Evolutionary conservation across 2,888 invertebrate species (phyloP), one percentile per base, ranked within the genome.

Genomic region (Chrysotoxum bicinctum): DNA sequence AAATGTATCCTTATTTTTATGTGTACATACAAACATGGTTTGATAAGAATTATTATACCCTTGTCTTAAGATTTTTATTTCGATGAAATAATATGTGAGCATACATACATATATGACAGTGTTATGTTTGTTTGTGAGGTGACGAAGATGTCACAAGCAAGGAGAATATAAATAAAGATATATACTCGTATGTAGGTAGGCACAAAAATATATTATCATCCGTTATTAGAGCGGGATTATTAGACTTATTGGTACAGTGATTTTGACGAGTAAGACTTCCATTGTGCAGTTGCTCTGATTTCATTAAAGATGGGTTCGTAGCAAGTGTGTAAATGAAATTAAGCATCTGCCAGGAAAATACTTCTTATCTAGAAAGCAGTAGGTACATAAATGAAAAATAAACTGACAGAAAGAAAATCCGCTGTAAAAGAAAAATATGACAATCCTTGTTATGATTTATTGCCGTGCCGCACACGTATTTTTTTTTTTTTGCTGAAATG

Each of bases 41-140:
- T 14, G 12, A 45, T 43, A 3, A 35, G 52, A 21, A 40, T 37
- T 56, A 48, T 56, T 66, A 21, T 66, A 30, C 66, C 12, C 48
- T 58, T 56, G 56, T 26, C 19, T 35, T 16, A 64, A 45, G 70
- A 81, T 75, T 81, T 70, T 64, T 58, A 64, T 76, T 69, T 62
- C 21, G 50, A 76, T 81, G 37, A 52, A 21, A 66, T 58, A 26
- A 52, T 43, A 69, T 30, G 23, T n/a, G 9, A 12, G 19, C 3
- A 14, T 58, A 21, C 30, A 4, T 9, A 40, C 10, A 40, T 26
- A 3, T 14, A 30, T 12, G 10, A 19, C 12, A 30, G n/a, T 54
- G 0, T 35, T 19, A 56, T 21, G 12, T 19, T 35, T 3, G 12
- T 37, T 32, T 6, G 19, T 19, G 8, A 30, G 30, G 9, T 54